Evolutionary conservation across 2,797 vertebrate species (phyloP), one percentile per base, ranked within the genome.

Genomic region (Sebastes minor): DNA sequence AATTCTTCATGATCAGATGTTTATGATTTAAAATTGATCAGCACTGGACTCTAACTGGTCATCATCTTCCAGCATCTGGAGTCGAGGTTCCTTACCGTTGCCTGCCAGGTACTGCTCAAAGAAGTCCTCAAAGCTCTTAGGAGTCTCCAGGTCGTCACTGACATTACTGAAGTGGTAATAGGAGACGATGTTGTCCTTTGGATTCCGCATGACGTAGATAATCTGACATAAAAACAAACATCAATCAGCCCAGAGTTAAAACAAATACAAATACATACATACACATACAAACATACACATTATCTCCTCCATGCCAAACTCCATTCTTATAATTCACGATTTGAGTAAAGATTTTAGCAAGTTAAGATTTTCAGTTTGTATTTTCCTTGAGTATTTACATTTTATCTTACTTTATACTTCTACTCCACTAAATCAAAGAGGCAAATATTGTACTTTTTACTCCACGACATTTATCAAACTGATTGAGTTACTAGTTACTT

Each of bases 161-260:
- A 10, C 5, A 49, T 32, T 1, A 55, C 77, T 83, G 88, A 93
- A 94, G 86, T 94, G 91, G 66, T 84, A 94, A 84, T 87, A 94
- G 2, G 93, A 95, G 11, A 86, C 84, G 0, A 71, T 18, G 46
- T 77, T 90, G 84, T 94, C 93, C 76, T 94, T 94, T 49, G 92
- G 92, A 78, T 94, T 95, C 69, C 94, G 76, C 80, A 86, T 90
- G 70, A 94, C 88, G 35, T 95, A 93, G 35, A 94, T 71, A 2
- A 94, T 87, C 93, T 94, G 88, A 71, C 2, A 61, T 42, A 69
- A 46, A 63, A 74, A 78, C 12, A 74, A 30, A 20, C 11, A 35
- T 35, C 33, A 35, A 35, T 68, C 25, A 61, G 8, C 7, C 10
- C 25, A 25, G 20, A 33, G 38, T 0, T 65, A 1, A 38, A 38